Base-by-base conservation (phyloP, 2,888 invertebrate genomes). In the Cancer borealis region DNA sequence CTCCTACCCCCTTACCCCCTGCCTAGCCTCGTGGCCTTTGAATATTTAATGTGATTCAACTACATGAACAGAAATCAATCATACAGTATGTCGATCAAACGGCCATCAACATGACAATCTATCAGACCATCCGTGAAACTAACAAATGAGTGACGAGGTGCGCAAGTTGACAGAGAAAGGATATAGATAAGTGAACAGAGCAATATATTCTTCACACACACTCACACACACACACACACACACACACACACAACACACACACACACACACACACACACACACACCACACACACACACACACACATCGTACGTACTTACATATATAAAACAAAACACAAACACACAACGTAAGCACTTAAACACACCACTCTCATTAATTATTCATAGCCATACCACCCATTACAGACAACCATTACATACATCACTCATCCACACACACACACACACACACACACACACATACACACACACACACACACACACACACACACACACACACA, bases 401-500 rank as follows among this genome's bases (percentile, higher is more conserved):
- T 54, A 54, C 17, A 3, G 3, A 54, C 2, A 2, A 54, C 54
- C 12, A 66, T 66, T 17, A 66, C 60, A 66, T 21, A 66, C 30
- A 30, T 17, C 6, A n/a, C n/a, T 39, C 45, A 39, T 21, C 88
- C 46, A 49, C 79, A 10, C 10, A 79, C n/a, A 47, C 47, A n/a
- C 10, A 92, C 84, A 92, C 49, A 92, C 26, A 49, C 10, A 26
- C 49, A 46, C 6, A 54, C 54, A 54, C 14, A 54, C 66, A 21
- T n/a, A 66, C 66, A 21, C 10, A 10, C 54, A 8, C 14, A 17
- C n/a, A 10, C 49, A n/a, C n/a, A n/a, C n/a, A n/a, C n/a, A n/a
- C n/a, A n/a, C n/a, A n/a, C n/a, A n/a, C n/a, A 39, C 45, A n/a
- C 10, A 92, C 73, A 92, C 73, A 92, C 6, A 79, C 21, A 45